These are phyloP conservation scores for Hirtodrosophila histrioides DNA, from an alignment of 2,888 invertebrate genomes.

Conservation along the genomic window DNA sequence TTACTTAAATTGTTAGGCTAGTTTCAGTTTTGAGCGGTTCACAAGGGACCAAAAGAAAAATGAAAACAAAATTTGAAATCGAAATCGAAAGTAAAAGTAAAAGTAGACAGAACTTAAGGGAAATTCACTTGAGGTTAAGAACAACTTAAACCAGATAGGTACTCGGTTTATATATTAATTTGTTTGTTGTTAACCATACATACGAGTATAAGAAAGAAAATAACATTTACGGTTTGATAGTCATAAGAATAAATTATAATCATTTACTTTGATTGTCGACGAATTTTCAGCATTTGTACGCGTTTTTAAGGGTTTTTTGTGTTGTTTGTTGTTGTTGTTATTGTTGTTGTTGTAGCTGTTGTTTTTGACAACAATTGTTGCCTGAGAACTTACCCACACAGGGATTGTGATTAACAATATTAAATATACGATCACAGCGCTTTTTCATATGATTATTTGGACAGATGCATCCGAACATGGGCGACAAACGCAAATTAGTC, in stretches of 20 bases:
- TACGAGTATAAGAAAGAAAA: slow-evolving; percentile 24
- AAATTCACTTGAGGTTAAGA: slow-evolving; percentile 34
- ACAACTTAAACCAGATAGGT: slow-evolving; percentile 32
- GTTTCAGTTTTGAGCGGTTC: slow-evolving; percentile 78
- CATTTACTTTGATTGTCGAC: slow-evolving; percentile 32
- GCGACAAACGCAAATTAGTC: slow-evolving; percentile 93
- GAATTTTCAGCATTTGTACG: slow-evolving; percentile 34
- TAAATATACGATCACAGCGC: slow-evolving; percentile 94
- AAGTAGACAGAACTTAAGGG: slow-evolving; percentile 49
- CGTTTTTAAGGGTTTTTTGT: slow-evolving; percentile 30
- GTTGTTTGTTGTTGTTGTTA: slow-evolving; percentile 50
- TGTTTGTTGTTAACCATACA: slow-evolving; percentile 23
- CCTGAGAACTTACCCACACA: slow-evolving; percentile 92
- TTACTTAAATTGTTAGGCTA: slow-evolving; percentile 77
- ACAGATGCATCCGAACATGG: slow-evolving; percentile 96
- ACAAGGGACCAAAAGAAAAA: slow-evolving; percentile 59
- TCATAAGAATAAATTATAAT: slow-evolving; percentile 24
- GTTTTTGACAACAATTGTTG: slow-evolving; percentile 28
- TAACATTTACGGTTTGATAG: slow-evolving; percentile 22
- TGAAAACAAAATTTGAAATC: slow-evolving; percentile 30
- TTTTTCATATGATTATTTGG: slow-evolving; percentile 95
- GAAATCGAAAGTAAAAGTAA: slow-evolving; percentile 36
- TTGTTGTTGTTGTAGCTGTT: slow-evolving; percentile 38
- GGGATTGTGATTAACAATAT: slow-evolving; percentile 95
- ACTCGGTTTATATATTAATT: slow-evolving; percentile 16